Base-by-base conservation (phyloP, 2,797 vertebrate species). In the Thripadectes ignobilis region DNA sequence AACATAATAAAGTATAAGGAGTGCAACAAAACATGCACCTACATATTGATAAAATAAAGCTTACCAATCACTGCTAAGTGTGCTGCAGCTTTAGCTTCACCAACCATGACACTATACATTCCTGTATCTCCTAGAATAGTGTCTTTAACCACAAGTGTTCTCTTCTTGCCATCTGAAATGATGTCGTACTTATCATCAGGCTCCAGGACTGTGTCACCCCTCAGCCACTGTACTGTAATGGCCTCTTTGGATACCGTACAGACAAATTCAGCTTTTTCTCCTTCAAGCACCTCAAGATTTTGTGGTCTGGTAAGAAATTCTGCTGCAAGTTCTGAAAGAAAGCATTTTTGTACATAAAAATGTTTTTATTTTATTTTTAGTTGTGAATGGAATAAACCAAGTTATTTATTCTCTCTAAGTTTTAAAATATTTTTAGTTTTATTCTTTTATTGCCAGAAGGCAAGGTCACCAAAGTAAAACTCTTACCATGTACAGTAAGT, bases 171-270 rank as follows among this genome's bases (percentile, higher is more conserved):
- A 8, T 99, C 99, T 67, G 98, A 98, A 96, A 98, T 96, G 66
- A 99, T 98, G 87, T 99, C 98, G 12, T 99, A 99, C 85, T 99
- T 99, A 90, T 99, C 99, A 96, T 98, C 98, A 24, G 98, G 88
- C 89, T 99, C 97, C 85, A 99, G 98, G 59, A 98, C 97, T 49
- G 94, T 95, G 94, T 98, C 97, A 39, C 97, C 98, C 34, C 97
- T 98, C 87, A 99, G 87, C 99, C 99, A 99, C 85, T 98, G 98
- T 27, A 99, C 99, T 75, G 98, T 96, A 79, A 98, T 99, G 51
- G 97, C 98, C 43, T 99, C 99, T 96, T 99, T 99, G 89, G 99
- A 99, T 88, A 99, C 99, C 7, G 99, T 97, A 96, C 99, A 99
- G 85, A 97, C 97, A 98, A 99, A 99, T 97, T 99, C 98, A 52